A percentile compares a stretch with the other conserved stretches of the same genome.
Evolutionary conservation across 2,113 vertebrate species (phyloP).

Genomic region (Equus przewalskii): DNA sequence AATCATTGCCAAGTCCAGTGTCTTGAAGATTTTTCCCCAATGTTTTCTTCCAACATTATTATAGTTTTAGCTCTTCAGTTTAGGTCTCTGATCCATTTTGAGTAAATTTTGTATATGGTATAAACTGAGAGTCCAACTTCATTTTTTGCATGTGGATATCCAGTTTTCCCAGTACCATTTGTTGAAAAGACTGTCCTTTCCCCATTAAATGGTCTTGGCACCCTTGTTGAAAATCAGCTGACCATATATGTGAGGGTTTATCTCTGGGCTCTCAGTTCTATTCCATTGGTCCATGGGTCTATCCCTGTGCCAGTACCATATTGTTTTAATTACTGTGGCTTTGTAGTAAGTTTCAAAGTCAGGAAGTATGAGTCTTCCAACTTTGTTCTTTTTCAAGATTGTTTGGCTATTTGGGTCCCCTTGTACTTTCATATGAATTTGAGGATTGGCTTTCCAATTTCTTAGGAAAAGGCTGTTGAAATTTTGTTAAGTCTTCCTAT

Average conservation of each 20-base stretch:
- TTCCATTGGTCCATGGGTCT: not conserved
- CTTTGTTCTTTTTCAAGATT: not conserved
- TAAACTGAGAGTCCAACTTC: not conserved
- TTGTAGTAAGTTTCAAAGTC: not conserved
- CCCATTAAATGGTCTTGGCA: not conserved
- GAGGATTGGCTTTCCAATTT: not conserved
- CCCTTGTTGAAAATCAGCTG: not conserved
- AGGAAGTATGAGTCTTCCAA: not conserved
- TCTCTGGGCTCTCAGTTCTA: not conserved
- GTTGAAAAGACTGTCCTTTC: not conserved
- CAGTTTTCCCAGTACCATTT: not conserved
- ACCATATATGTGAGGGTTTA: not conserved
- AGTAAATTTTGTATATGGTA: not conserved
- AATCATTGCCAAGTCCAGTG: not conserved
- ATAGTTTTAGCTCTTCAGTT: not conserved
- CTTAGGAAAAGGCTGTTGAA: not conserved
- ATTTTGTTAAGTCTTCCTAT: not conserved
- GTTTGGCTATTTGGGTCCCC: not conserved
- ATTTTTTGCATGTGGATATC: not conserved
- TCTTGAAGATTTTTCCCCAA: not conserved
- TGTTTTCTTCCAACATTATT: slow-evolving; percentile 22
- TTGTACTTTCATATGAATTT: not conserved
- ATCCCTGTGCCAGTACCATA: not conserved
- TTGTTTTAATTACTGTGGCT: not conserved
- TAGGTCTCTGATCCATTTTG: not conserved